A percentile compares a stretch with the other conserved stretches of the same genome.
Conservation (phyloP, 2,888 invertebrate species). For the Dioctria rufipes region DNA sequence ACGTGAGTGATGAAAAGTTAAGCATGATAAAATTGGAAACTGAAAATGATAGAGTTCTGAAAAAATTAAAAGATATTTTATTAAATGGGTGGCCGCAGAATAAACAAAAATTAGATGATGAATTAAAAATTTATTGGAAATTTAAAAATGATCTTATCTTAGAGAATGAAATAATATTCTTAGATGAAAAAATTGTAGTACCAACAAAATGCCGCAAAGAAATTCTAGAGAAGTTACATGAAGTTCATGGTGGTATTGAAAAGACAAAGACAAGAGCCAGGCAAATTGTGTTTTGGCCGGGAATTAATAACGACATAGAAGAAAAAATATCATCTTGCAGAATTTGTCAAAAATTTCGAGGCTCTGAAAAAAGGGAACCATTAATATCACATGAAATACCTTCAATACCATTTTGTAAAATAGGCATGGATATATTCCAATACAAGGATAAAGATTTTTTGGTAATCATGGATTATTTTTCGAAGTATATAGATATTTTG, state of each 20-base stretch:
- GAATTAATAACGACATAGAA: neutral
- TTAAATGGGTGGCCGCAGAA: no score
- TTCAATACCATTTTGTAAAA: no score
- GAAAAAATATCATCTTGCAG: neutral
- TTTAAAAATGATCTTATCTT: no score
- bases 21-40: neutral
- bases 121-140: no score
- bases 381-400: no score
- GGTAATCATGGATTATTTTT: slow-evolving; percentile 12
- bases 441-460: neutral
- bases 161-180: no score
- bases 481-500: slow-evolving; percentile 5
- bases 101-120: no score
- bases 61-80: neutral
- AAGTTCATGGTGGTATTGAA: neutral
- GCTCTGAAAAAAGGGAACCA: neutral
- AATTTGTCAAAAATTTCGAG: slow-evolving; percentile 3
- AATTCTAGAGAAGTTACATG: neutral
- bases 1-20: neutral
- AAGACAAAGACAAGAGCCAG: no score
- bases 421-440: no score
- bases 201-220: no score
- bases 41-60: neutral
- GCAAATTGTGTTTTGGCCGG: slow-evolving; percentile 6
- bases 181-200: no score